Conservation (phyloP, 2,113 vertebrate genomes). For the Alexandromys fortis region DNA sequence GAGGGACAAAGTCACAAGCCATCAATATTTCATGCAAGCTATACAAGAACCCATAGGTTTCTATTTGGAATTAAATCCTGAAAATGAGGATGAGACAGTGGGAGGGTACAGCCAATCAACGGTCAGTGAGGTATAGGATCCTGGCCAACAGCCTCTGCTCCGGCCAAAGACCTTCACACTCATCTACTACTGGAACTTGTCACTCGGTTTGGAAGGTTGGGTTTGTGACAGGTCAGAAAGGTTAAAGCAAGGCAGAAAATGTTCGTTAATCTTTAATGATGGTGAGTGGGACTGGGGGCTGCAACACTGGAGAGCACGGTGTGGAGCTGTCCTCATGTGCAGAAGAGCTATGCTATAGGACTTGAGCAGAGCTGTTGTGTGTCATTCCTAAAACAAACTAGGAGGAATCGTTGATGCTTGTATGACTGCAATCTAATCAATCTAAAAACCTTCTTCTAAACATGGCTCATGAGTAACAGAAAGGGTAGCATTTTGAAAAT, state of each 20-base stretch:
- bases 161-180: background rate
- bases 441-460: background rate
- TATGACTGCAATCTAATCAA: background rate
- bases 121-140: background rate
- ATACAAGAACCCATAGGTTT: background rate
- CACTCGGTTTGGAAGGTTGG: constrained; percentile 4
- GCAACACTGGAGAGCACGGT: background rate
- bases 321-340: background rate
- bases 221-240: background rate
- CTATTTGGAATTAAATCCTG: background rate
- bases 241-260: constrained; percentile 12
- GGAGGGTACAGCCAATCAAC: background rate
- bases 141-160: background rate
- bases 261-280: constrained; percentile 32
- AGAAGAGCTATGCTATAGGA: background rate
- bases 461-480: background rate
- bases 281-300: background rate
- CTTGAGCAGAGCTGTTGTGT: background rate
- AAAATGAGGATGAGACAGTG: background rate
- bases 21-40: background rate
- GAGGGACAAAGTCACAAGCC: background rate
- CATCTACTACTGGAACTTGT: constrained; percentile 5
- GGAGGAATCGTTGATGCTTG: background rate
- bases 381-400: background rate
- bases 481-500: background rate